A percentile compares a stretch with the other conserved stretches of the same genome.
phyloP scores from a whole-genome alignment of 2,888 invertebrate genomes.

The Timema cristinae region DNA sequence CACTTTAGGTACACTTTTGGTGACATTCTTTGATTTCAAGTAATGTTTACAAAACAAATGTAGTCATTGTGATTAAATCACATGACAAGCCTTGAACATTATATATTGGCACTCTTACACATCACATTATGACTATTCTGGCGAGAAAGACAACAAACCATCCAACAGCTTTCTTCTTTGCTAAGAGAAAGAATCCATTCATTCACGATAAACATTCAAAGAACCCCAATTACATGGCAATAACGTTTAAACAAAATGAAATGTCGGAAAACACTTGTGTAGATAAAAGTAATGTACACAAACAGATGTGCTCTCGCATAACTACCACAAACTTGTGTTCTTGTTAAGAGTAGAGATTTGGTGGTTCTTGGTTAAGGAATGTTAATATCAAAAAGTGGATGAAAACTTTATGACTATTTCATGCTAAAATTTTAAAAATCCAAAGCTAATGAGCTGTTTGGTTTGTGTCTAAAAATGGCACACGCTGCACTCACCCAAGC shows the following conservation, averaged over 20 bases:
- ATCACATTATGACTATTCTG: no score
- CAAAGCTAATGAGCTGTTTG: slow-evolving; percentile 16
- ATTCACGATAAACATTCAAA: background rate
- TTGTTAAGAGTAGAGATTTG: slow-evolving; percentile 14
- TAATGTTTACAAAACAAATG: no score
- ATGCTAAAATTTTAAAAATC: slow-evolving; percentile 15
- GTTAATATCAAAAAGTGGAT: slow-evolving; percentile 26
- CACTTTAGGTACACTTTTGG: no score
- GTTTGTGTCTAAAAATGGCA: slow-evolving; percentile 1
- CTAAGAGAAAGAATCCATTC: no score
- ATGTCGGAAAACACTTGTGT: slow-evolving; percentile 14
- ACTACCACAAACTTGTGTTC: slow-evolving; percentile 9
- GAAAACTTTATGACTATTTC: slow-evolving; percentile 19
- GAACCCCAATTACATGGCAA: background rate
- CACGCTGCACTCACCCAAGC: slow-evolving; percentile 13
- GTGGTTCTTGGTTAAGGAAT: slow-evolving; percentile 21
- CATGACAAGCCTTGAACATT: no score
- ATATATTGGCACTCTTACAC: background rate
- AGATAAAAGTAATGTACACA: slow-evolving; percentile 19
- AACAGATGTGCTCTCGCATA: slow-evolving; percentile 21
- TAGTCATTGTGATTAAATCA: no score
- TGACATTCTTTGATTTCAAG: no score
- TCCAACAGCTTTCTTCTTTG: background rate
- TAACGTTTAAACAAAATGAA: background rate
- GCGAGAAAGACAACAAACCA: no score